These are phyloP conservation scores for Protonibea diacanthus DNA, from an alignment of 2,797 vertebrate species.

Conservation along the genomic window DNA sequence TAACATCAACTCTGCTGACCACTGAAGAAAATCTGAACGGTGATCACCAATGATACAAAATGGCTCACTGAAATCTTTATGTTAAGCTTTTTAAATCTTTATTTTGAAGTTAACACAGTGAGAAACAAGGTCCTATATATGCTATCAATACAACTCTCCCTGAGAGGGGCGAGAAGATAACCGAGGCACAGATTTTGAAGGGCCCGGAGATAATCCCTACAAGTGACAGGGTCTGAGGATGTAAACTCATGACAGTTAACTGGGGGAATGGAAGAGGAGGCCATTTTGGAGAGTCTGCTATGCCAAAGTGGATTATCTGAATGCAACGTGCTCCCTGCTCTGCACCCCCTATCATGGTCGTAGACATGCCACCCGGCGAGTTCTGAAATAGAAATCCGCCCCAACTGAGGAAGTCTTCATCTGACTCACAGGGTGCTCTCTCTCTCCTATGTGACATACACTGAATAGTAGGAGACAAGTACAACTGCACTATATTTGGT, in stretches of 20 bases:
- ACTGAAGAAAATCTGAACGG: background rate
- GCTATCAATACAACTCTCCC: conserved; percentile 38
- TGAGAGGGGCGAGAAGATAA: conserved; percentile 44
- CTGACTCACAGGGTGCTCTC: conserved; percentile 47
- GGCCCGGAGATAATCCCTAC: conserved; percentile 68
- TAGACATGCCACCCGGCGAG: conserved; percentile 64
- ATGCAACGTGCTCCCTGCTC: conserved; percentile 56
- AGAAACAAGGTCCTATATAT: conserved; percentile 9
- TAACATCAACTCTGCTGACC: background rate
- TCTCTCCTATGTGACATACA: conserved; percentile 33
- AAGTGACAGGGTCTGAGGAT: conserved; percentile 66
- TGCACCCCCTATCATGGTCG: conserved; percentile 60
- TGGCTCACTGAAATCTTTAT: background rate
- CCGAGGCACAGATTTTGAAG: conserved; percentile 43
- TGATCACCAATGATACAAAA: background rate
- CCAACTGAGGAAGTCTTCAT: conserved; percentile 67
- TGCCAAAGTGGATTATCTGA: conserved; percentile 81
- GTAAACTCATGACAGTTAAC: conserved; percentile 71
- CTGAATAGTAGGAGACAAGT: conserved; percentile 45
- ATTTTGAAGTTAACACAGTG: conserved; percentile 16
- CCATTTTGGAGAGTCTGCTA: conserved; percentile 70
- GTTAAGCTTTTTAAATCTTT: conserved; percentile 10
- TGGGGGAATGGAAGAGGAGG: conserved; percentile 59
- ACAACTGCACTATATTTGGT: conserved; percentile 15
- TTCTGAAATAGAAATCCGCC: conserved; percentile 73